Evolutionary conservation across 2,113 vertebrate genomes (phyloP), one percentile per base, ranked within the genome.

Genomic region (Prietella phreatophila): DNA sequence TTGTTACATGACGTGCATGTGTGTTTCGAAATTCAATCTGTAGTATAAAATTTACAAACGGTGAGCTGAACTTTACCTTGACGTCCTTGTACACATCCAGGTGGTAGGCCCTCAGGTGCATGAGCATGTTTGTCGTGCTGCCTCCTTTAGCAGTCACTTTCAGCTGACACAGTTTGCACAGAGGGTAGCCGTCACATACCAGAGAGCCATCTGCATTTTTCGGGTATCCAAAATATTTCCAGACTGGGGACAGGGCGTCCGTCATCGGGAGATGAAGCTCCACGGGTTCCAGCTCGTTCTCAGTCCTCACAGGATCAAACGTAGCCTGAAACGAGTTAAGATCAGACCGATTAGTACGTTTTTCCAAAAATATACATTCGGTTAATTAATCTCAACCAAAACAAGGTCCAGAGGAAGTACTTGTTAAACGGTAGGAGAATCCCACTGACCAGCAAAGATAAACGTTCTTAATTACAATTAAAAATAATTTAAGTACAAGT

Each of bases 81-180:
- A 88, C 87, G 17, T 88, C 87, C 30, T 85, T 85, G 87, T 88
- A 88, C 30, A 88, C 61, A 11, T 88, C 87, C 82, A 88, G 73
- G 39, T 88, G 87, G 20, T 88, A 88, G 20, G 82, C 87, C n/a
- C 87, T 79, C 14, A 88, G 87, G 47, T 88, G 87, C 15, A 88
- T 85, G 3, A 88, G 71, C 87, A 88, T 88, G 87, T 88, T 84
- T 5, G 73, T 80, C 9, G 87, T 84, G 25, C 75, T 79, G 30
- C 83, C 87, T 58, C 82, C 75, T 69, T 88, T 88, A 11, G 87
- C 82, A 3, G 22, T 58, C 14, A 88, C 87, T 67, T 85, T 88
- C 60, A 85, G 50, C 33, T 85, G 82, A n/a, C 87, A 88, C 42
- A 88, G 36, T 47, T 50, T 88, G 73, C 87, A 88, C 60, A 88